phyloP scores from a whole-genome alignment of 1,140 invertebrate genomes.

The Diprion similis region DNA sequence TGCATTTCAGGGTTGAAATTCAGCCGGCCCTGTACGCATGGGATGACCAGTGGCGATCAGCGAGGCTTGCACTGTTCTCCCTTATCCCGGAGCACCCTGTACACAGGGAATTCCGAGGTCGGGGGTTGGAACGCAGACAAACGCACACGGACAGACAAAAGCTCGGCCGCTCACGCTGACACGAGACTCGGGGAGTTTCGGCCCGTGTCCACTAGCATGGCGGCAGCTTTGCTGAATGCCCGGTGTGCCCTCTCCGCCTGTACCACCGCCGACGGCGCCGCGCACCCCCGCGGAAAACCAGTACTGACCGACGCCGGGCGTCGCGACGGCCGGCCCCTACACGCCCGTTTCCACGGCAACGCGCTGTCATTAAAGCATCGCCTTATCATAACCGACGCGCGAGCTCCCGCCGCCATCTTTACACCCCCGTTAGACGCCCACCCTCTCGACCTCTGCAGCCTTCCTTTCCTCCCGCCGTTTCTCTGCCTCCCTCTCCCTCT shows the following conservation, averaged over 20 bases:
- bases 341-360: slow-evolving; percentile 57
- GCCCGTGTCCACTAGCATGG: slow-evolving; percentile 59
- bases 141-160: slow-evolving; percentile 48
- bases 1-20: too few species aligned
- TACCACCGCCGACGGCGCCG: not conserved
- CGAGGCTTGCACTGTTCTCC: too few species aligned
- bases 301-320: slow-evolving; percentile 58
- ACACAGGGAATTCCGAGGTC: slow-evolving; percentile 6
- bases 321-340: slow-evolving; percentile 58
- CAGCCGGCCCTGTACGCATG: too few species aligned
- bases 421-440: slow-evolving; percentile 37
- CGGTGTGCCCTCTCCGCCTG: too few species aligned
- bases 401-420: slow-evolving; percentile 56
- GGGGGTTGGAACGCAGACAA: slow-evolving; percentile 15
- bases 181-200: slow-evolving; percentile 35
- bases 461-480: slow-evolving; percentile 22
- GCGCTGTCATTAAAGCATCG: slow-evolving; percentile 64
- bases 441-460: slow-evolving; percentile 24
- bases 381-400: slow-evolving; percentile 63
- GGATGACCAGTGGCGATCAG: too few species aligned
- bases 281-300: slow-evolving; percentile 22
- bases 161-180: slow-evolving; percentile 37
- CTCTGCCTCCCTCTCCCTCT: slow-evolving; percentile 32
- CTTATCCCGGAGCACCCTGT: not conserved
- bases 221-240: slow-evolving; percentile 44